phyloP scores from a whole-genome alignment of 1,140 invertebrate species.

The Capitella teleta region DNA sequence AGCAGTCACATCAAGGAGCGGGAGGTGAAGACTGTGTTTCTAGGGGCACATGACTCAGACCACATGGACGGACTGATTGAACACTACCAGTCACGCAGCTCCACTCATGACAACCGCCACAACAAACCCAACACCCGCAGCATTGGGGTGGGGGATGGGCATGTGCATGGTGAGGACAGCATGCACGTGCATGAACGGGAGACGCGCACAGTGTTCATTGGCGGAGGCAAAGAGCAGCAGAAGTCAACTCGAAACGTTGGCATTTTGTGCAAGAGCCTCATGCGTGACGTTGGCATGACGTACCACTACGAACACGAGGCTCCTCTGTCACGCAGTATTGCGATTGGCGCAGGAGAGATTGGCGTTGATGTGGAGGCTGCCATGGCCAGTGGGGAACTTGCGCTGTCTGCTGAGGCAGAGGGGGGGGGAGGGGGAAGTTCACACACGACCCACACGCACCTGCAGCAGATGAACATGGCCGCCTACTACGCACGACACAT shows the following conservation, averaged over 20 bases:
- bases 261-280: conserved; percentile 28
- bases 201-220: conserved; percentile 35
- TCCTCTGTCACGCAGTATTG: conserved; percentile 26
- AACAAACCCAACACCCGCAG: conserved; percentile 26
- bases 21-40: conserved; percentile 10
- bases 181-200: conserved; percentile 40
- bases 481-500: conserved; percentile 1
- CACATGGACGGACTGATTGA: neutral
- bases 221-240: conserved; percentile 18
- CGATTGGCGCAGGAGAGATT: conserved; percentile 28
- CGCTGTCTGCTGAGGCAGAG: neutral
- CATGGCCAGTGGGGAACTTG: neutral
- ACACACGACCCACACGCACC: conserved; percentile 5
- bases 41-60: neutral
- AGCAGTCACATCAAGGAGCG: conserved; percentile 8
- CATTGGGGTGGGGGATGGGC: conserved; percentile 36
- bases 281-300: conserved; percentile 34
- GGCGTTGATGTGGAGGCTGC: conserved; percentile 3
- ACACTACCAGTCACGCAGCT: neutral
- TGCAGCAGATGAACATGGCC: conserved; percentile 10
- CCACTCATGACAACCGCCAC: too few species aligned
- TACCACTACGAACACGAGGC: conserved; percentile 30
- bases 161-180: conserved; percentile 27
- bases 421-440: neutral
- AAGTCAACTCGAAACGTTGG: conserved; percentile 54